Conservation (phyloP, 1,140 invertebrate genomes). For the Penaeus chinensis region DNA sequence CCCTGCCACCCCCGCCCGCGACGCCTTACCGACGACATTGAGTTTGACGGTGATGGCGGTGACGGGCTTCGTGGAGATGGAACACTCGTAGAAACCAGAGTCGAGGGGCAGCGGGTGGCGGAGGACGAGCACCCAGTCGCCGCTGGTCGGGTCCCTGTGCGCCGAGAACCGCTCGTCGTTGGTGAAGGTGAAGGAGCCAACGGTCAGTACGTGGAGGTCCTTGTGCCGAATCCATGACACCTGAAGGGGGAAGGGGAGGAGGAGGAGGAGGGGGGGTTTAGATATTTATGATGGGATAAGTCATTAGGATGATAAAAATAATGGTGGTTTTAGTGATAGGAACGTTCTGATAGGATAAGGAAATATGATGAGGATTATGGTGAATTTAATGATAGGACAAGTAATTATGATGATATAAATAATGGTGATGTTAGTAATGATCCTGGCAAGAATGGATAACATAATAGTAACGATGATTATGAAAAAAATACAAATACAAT, state of each 20-base stretch:
- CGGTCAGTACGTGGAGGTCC: slow-evolving; percentile 67
- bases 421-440: no score
- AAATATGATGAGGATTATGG: no score
- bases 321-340: no score
- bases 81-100: slow-evolving; percentile 88
- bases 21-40: slow-evolving; percentile 82
- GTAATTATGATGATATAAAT: no score
- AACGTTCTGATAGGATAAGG: no score
- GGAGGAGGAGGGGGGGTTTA: neutral
- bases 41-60: slow-evolving; percentile 81
- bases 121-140: slow-evolving; percentile 38
- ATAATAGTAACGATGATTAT: no score
- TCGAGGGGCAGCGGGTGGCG: slow-evolving; percentile 71
- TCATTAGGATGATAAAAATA: no score
- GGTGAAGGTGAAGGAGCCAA: slow-evolving; percentile 82
- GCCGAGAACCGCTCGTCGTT: slow-evolving; percentile 80
- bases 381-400: no score
- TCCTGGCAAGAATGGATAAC: no score
- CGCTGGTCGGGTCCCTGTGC: slow-evolving; percentile 69
- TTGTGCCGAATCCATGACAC: slow-evolving; percentile 67
- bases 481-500: no score
- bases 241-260: slow-evolving; percentile 53
- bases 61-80: slow-evolving; percentile 86
- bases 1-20: no score
- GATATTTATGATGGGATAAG: neutral